Evolutionary conservation across 2,888 invertebrate genomes (phyloP).

Genomic region (Folsomia candida): DNA sequence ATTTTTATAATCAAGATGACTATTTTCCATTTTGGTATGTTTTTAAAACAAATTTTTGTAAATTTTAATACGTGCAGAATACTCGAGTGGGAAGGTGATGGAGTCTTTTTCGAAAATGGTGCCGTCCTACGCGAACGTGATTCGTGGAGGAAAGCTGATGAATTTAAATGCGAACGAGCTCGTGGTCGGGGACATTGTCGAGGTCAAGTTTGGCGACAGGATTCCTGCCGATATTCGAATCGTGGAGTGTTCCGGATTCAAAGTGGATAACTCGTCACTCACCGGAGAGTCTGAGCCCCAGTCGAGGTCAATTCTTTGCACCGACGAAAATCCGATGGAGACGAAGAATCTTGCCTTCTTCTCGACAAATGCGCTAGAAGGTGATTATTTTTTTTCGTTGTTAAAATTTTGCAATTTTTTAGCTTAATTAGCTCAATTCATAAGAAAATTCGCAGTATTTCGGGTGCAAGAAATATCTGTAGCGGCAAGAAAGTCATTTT

Average conservation of each 20-base stretch:
- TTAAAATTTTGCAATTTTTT: background rate
- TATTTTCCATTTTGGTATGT: background rate
- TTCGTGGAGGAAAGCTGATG: constrained; percentile 31
- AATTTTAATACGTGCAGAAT: too few relatives aligned
- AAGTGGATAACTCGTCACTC: constrained; percentile 56
- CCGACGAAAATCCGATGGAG: constrained; percentile 57
- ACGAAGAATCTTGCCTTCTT: constrained; percentile 54
- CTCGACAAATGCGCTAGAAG: constrained; percentile 54
- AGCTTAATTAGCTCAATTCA: background rate
- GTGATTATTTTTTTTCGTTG: constrained; percentile 34
- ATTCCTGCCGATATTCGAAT: constrained; percentile 63
- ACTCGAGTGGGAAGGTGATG: constrained; percentile 57
- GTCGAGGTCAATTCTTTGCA: constrained; percentile 44
- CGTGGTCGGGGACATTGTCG: constrained; percentile 59
- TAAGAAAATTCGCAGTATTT: too few relatives aligned
- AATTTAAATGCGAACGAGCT: constrained; percentile 29
- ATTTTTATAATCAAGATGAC: background rate
- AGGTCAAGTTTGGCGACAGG: constrained; percentile 62
- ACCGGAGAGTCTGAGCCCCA: constrained; percentile 56
- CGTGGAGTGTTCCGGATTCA: constrained; percentile 59
- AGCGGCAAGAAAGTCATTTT: too few relatives aligned
- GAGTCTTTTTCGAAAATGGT: constrained; percentile 61
- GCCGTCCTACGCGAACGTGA: constrained; percentile 54
- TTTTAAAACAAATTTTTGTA: too few relatives aligned
- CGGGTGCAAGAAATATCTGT: too few relatives aligned